A percentile compares a stretch with the other conserved stretches of the same genome.
Evolutionary conservation across 2,888 invertebrate genomes (phyloP).

Genomic region (Amphipoea lucens): DNA sequence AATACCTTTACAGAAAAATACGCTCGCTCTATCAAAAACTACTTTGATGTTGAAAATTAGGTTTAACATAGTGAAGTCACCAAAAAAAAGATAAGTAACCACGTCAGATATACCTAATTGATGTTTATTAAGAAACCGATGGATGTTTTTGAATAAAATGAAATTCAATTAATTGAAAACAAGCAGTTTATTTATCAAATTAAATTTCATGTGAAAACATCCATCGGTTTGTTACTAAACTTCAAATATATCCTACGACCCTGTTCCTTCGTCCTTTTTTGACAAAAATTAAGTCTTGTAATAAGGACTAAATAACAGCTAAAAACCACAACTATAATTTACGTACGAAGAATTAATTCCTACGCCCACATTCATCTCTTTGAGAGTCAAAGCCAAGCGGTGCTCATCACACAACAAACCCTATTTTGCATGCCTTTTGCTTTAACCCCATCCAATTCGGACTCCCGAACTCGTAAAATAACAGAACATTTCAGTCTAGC

Average conservation of each 20-base stretch:
- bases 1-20: not conserved
- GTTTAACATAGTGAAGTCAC: not conserved
- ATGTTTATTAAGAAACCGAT: too few species aligned
- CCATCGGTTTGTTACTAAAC: not conserved
- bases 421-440: conserved; percentile 42
- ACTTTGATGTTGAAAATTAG: conserved; percentile 25
- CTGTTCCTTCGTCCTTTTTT: conserved; percentile 3
- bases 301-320: not conserved
- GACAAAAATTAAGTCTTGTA: conserved; percentile 11
- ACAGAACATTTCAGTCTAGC: conserved; percentile 15
- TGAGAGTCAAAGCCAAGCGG: conserved; percentile 35
- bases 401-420: conserved; percentile 27
- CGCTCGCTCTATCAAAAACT: conserved; percentile 1
- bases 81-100: too few species aligned
- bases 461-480: not conserved
- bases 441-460: conserved; percentile 7
- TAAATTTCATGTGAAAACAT: not conserved
- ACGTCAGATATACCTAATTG: too few species aligned
- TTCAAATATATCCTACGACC: not conserved
- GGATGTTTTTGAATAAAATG: too few species aligned
- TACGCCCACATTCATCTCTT: conserved; percentile 28
- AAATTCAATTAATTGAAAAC: too few species aligned
- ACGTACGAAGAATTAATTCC: conserved; percentile 15
- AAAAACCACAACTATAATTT: conserved; percentile 9
- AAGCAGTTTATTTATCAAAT: too few species aligned